phyloP scores from a whole-genome alignment of 2,888 invertebrate species.

The Zygogramma bicolorata region DNA sequence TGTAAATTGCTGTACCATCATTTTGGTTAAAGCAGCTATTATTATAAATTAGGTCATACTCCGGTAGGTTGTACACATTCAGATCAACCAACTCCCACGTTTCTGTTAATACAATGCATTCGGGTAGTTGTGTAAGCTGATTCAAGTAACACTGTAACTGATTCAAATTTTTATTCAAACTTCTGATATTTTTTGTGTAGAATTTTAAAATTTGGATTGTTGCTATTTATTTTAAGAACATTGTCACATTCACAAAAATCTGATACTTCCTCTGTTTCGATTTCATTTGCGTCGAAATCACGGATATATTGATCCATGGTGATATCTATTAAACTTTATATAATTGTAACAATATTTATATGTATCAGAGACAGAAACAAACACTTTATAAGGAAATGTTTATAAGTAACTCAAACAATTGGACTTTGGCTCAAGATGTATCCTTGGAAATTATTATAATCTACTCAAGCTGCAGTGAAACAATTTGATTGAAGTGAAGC shows the following conservation, averaged over 20 bases:
- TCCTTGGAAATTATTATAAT: neutral
- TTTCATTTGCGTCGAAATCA: neutral
- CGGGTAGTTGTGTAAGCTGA: neutral
- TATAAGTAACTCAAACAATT: neutral
- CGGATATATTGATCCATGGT: neutral
- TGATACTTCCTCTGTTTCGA: slow-evolving; percentile 1
- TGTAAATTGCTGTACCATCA: neutral
- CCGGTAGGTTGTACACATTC: neutral
- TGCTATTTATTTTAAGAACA: neutral
- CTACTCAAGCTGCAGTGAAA: neutral
- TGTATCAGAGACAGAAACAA: neutral
- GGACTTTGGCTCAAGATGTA: neutral
- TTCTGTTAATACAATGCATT: neutral
- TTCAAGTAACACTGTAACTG: neutral
- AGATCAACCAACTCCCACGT: neutral
- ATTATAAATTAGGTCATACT: neutral
- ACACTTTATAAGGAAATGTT: neutral
- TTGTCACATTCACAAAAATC: neutral
- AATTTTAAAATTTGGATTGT: neutral
- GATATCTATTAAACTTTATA: neutral
- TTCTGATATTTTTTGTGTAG: neutral
- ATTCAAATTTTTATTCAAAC: neutral
- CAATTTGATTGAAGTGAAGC: neutral
- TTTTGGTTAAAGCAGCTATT: neutral
- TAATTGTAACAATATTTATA: neutral